Conservation (phyloP, 2,888 invertebrate species). For the Phengaris alcon region DNA sequence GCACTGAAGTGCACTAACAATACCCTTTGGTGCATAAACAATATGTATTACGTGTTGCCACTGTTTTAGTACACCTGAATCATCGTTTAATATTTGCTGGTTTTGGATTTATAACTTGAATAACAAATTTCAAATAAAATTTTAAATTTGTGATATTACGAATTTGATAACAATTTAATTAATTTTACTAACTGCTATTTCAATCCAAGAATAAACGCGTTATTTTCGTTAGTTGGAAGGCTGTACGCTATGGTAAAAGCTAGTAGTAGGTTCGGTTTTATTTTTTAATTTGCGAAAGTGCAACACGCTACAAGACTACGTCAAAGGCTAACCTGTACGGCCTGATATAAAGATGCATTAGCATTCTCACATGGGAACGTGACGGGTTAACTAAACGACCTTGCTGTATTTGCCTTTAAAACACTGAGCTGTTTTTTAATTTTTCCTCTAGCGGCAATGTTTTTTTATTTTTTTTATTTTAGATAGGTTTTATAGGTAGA, state of each 20-base stretch:
- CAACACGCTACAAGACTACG: not conserved
- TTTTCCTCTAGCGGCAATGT: not conserved
- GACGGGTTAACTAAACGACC: conserved; percentile 1
- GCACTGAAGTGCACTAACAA: conserved; percentile 31
- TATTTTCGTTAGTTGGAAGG: not conserved
- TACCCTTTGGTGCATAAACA: conserved; percentile 20
- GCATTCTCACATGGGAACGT: conserved; percentile 13
- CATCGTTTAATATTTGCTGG: not conserved
- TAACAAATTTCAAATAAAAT: not conserved
- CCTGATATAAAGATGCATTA: not conserved
- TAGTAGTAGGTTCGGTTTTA: not conserved
- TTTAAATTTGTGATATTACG: not conserved
- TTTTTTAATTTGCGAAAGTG: conserved; percentile 1
- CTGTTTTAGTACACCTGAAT: conserved; percentile 8
- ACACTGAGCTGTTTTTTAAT: not conserved
- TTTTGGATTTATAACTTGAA: conserved; percentile 10
- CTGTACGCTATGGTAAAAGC: not conserved
- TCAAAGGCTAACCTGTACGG: not conserved
- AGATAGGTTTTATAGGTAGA: too few relatives aligned
- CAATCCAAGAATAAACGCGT: not conserved
- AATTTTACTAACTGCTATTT: not conserved
- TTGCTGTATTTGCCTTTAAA: not conserved
- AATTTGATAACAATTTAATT: not conserved
- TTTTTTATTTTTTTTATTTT: not conserved
- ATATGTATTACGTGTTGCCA: not conserved